Evolutionary conservation across 2,797 vertebrate genomes (phyloP).

Genomic region (Amazona finschi): DNA sequence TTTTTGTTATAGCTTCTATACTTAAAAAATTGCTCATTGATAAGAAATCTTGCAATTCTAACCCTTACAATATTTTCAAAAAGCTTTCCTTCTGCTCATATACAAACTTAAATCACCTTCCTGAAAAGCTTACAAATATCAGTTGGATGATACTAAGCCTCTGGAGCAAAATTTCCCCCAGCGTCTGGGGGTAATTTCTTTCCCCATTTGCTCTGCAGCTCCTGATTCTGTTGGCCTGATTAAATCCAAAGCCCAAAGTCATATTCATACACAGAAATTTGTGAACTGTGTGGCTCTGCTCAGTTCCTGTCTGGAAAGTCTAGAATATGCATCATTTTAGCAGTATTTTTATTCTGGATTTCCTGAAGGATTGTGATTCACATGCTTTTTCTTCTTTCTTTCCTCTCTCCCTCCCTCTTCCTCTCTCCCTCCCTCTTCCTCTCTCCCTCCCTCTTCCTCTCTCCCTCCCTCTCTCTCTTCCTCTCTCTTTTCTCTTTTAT

Average conservation of each 20-base stretch:
- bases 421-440: too few species aligned
- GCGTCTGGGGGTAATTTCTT: neutral
- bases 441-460: too few species aligned
- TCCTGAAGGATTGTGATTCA: neutral
- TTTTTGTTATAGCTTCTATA: neutral
- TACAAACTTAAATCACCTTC: neutral
- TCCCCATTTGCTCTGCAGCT: neutral
- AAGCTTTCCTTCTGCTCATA: neutral
- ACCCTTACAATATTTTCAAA: neutral
- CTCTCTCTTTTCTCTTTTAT: neutral
- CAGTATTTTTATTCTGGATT: neutral
- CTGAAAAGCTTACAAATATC: neutral
- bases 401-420: too few species aligned
- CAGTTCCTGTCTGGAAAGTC: neutral
- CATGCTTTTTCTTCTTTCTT: neutral
- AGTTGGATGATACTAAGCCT: neutral
- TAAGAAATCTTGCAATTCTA: neutral
- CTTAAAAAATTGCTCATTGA: neutral
- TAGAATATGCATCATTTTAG: neutral
- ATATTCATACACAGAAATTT: neutral
- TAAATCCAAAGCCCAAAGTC: neutral
- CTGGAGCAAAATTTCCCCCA: neutral
- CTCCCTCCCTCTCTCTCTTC: too few species aligned
- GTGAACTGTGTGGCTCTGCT: neutral
- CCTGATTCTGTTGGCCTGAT: neutral